Conservation (phyloP, 2,888 invertebrate genomes). For the Agrochola circellaris region DNA sequence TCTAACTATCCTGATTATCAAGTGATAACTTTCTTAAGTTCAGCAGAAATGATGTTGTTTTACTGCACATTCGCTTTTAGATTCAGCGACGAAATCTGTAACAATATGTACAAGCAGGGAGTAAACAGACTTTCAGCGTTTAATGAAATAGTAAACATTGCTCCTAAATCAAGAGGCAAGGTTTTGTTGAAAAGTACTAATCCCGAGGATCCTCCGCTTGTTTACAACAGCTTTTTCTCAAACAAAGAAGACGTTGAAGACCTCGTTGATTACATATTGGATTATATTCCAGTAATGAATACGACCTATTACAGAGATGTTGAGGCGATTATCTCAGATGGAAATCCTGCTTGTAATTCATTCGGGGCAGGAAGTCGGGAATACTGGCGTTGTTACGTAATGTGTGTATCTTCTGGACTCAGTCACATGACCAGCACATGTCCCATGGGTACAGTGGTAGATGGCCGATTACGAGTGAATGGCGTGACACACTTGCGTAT, state of each 20-base stretch:
- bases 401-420: slow-evolving; percentile 10
- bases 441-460: no score
- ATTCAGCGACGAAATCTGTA: slow-evolving; percentile 79
- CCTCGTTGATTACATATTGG: slow-evolving; percentile 62
- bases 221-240: slow-evolving; percentile 66
- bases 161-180: slow-evolving; percentile 80
- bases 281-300: slow-evolving; percentile 66
- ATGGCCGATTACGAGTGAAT: no score
- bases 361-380: slow-evolving; percentile 61
- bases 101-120: slow-evolving; percentile 61
- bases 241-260: slow-evolving; percentile 66
- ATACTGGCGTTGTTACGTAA: slow-evolving; percentile 42
- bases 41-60: slow-evolving; percentile 56
- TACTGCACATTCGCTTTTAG: slow-evolving; percentile 86
- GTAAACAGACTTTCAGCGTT: slow-evolving; percentile 58
- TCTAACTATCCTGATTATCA: slow-evolving; percentile 67
- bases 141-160: slow-evolving; percentile 64
- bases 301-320: slow-evolving; percentile 67
- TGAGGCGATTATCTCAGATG: slow-evolving; percentile 61
- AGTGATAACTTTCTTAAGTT: slow-evolving; percentile 52
- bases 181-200: slow-evolving; percentile 65
- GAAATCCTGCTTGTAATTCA: slow-evolving; percentile 65
- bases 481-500: no score
- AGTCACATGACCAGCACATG: slow-evolving; percentile 70
- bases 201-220: slow-evolving; percentile 66